A percentile compares a stretch with the other conserved stretches of the same genome.
Evolutionary conservation across 2,888 invertebrate genomes (phyloP).

Genomic region (Agonopterix heracliana): DNA sequence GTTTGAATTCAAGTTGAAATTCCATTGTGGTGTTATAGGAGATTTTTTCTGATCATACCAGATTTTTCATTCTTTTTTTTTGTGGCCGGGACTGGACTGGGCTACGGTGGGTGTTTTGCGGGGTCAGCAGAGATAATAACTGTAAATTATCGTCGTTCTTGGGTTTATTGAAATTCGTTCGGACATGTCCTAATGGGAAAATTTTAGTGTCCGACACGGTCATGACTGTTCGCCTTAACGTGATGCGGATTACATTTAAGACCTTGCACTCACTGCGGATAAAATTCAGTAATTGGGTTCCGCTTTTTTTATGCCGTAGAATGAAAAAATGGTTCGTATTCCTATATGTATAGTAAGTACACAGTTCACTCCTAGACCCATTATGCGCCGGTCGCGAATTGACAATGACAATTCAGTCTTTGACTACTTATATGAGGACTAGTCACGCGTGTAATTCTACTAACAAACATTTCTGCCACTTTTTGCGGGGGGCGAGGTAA

Average conservation of each 20-base stretch:
- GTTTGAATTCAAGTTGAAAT: slow-evolving; percentile 28
- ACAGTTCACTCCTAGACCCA: too few relatives aligned
- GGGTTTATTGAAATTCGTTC: slow-evolving; percentile 67
- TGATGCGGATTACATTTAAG: background rate
- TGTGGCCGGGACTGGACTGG: slow-evolving; percentile 56
- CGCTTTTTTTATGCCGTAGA: too few relatives aligned
- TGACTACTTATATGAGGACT: too few relatives aligned
- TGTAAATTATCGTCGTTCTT: slow-evolving; percentile 68
- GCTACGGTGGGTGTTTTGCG: slow-evolving; percentile 72
- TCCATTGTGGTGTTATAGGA: slow-evolving; percentile 26
- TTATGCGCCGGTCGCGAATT: too few relatives aligned
- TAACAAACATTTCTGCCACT: too few relatives aligned
- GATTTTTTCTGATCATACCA: slow-evolving; percentile 68
- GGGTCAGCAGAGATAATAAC: slow-evolving; percentile 74
- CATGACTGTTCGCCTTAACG: background rate
- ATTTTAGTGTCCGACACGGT: slow-evolving; percentile 30
- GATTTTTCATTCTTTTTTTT: slow-evolving; percentile 65
- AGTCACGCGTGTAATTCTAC: too few relatives aligned
- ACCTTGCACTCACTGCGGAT: too few relatives aligned
- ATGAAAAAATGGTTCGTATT: too few relatives aligned
- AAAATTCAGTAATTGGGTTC: too few relatives aligned
- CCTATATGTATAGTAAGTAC: too few relatives aligned
- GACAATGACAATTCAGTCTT: too few relatives aligned
- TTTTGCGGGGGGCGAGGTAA: too few relatives aligned
- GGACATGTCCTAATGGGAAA: slow-evolving; percentile 60